A percentile compares a stretch with the other conserved stretches of the same genome.
These are phyloP conservation scores for Poecilia gillii DNA, from an alignment of 2,797 vertebrate genomes.

Conservation along the genomic window DNA sequence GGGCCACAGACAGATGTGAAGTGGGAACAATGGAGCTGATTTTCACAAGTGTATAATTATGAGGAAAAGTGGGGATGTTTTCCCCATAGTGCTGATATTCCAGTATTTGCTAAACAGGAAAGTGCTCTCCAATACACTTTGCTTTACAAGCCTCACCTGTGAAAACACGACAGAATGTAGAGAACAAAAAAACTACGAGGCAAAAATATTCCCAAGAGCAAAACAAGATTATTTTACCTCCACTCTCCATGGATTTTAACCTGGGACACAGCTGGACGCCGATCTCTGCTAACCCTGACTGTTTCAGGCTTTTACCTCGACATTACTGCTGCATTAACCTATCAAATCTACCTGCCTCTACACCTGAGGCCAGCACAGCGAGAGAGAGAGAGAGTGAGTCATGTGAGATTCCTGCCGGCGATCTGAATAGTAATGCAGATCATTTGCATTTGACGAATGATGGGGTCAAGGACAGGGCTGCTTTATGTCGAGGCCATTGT, in stretches of 20 bases:
- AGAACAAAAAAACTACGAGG: not conserved
- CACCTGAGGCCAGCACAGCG: constrained; percentile 48
- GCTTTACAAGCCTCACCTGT: not conserved
- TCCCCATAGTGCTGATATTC: not conserved
- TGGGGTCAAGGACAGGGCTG: constrained; percentile 66
- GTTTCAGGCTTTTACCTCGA: constrained; percentile 6
- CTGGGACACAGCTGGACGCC: constrained; percentile 35
- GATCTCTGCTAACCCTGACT: constrained; percentile 15
- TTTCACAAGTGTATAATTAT: not conserved
- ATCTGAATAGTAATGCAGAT: constrained; percentile 42
- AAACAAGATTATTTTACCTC: not conserved
- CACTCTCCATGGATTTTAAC: constrained; percentile 19
- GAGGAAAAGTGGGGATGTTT: not conserved
- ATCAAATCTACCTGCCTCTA: constrained; percentile 32
- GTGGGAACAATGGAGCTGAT: not conserved
- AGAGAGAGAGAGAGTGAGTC: not conserved
- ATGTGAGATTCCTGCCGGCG: constrained; percentile 16
- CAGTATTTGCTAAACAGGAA: not conserved
- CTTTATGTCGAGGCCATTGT: constrained; percentile 37
- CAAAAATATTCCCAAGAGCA: not conserved
- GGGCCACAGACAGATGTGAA: not conserved
- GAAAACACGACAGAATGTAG: not conserved
- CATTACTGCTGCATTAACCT: constrained; percentile 39
- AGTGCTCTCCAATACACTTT: not conserved
- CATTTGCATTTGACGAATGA: constrained; percentile 59